Evolutionary conservation across 2,888 invertebrate genomes (phyloP).

Genomic region (Himalopsyche kuldschensis): DNA sequence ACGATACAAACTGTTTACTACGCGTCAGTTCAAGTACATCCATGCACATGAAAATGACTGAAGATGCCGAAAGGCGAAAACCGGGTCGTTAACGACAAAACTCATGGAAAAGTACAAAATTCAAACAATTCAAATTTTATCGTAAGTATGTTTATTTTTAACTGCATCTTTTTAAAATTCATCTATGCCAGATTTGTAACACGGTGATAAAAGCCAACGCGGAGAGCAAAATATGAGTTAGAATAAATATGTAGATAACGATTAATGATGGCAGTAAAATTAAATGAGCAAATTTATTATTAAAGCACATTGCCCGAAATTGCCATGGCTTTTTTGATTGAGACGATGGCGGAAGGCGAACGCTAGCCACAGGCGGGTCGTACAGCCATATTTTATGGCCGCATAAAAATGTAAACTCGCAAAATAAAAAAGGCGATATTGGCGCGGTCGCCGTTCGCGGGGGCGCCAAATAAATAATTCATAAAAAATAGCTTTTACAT

Average conservation of each 20-base stretch:
- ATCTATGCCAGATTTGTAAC: too few relatives aligned
- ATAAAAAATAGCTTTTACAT: slow-evolving; percentile 31
- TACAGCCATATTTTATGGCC: slow-evolving; percentile 29
- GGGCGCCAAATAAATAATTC: slow-evolving; percentile 37
- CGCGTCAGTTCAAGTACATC: too few relatives aligned
- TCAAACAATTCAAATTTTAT: too few relatives aligned
- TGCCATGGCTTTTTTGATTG: neutral
- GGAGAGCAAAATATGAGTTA: too few relatives aligned
- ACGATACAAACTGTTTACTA: too few relatives aligned
- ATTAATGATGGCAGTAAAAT: neutral
- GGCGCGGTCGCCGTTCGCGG: slow-evolving; percentile 7
- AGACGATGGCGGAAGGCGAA: neutral
- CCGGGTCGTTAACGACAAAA: too few relatives aligned
- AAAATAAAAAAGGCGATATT: slow-evolving; percentile 33
- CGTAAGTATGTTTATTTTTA: too few relatives aligned
- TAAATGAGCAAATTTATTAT: neutral
- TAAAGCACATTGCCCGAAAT: neutral
- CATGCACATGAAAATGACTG: too few relatives aligned
- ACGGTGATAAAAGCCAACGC: too few relatives aligned
- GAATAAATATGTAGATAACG: neutral
- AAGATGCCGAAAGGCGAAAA: too few relatives aligned
- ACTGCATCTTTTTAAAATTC: too few relatives aligned
- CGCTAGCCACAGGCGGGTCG: neutral
- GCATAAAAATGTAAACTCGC: slow-evolving; percentile 37
- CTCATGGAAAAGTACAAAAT: too few relatives aligned